Evolutionary conservation across 2,888 invertebrate genomes (phyloP).

Genomic region (Himalopsyche japonica): DNA sequence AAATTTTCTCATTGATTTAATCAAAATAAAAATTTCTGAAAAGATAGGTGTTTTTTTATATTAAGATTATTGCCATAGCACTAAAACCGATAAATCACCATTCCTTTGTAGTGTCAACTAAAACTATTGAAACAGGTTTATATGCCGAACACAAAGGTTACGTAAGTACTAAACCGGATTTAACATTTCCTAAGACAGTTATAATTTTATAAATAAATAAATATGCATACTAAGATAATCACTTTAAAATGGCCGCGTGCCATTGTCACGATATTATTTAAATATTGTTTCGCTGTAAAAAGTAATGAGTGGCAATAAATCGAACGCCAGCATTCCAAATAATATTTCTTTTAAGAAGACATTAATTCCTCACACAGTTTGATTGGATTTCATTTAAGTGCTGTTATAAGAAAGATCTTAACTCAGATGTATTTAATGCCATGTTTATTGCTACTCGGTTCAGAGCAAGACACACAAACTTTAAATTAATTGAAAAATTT

Average conservation of each 20-base stretch:
- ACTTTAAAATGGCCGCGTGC: constrained; percentile 24
- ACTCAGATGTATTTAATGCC: background rate
- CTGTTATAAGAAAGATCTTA: background rate
- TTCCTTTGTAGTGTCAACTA: no score
- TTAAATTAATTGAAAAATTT: no score
- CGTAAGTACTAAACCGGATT: background rate
- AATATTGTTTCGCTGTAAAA: background rate
- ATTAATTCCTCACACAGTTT: constrained; percentile 1
- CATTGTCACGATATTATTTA: constrained; percentile 12
- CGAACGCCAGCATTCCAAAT: constrained; percentile 4
- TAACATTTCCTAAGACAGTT: background rate
- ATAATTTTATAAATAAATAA: background rate
- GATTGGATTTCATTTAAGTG: constrained; percentile 9
- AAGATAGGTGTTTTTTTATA: no score
- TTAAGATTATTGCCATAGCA: no score
- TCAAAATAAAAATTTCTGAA: no score
- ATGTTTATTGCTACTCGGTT: background rate
- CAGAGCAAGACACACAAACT: background rate
- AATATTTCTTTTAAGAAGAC: background rate
- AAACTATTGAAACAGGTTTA: background rate
- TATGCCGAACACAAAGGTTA: background rate
- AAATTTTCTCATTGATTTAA: no score
- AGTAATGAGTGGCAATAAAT: background rate
- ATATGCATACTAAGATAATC: background rate
- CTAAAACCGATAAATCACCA: no score